Evolutionary conservation across 2,113 vertebrate genomes (phyloP), one percentile per base, ranked within the genome.

Genomic region (Nothocercus julius): DNA sequence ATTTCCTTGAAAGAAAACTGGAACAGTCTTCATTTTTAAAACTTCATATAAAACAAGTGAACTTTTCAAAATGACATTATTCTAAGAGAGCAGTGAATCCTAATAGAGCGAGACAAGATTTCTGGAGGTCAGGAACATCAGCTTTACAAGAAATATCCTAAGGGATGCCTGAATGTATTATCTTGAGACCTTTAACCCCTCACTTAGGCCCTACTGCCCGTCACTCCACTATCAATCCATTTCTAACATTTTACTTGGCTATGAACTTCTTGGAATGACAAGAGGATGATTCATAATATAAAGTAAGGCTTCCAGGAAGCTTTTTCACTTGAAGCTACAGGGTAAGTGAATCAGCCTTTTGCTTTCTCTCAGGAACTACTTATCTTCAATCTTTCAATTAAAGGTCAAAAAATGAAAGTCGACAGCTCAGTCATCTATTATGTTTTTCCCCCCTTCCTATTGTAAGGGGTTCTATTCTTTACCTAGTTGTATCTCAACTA

Each of bases 361-460:
- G 95, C 97, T 96, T 98, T 98, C 94, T 98, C 82, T 25, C 76
- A 97, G 97, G 96, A 97, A 95, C 94, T 98, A 97, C 97, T 98
- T 98, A 98, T 97, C 98, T 98, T 97, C 96, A 96, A 97, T 98
- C 97, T 98, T 98, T 98, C 97, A 98, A 98, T 98, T 98, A 98
- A 98, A 98, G 98, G 98, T 98, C 97, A 98, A 92, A 97, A 97
- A 97, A 97, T 94, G 94, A 97, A 97, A 90, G 86, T 92, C 89
- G 95, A 80, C 94, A 93, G 91, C 68, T 85, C 86, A 93, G 88
- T 61, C 73, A 61, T 96, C 97, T 97, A 86, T 97, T 97, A 96
- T 32, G 28, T 36, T 94, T 88, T 79, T 1, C 8, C 44, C 42
- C 58, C n/a, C 64, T 92, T 94, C 83, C 81, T 67, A 51, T 96